Evolutionary conservation across 2,113 vertebrate species (phyloP), one percentile per base, ranked within the genome.

Genomic region (Polypterus senegalus): DNA sequence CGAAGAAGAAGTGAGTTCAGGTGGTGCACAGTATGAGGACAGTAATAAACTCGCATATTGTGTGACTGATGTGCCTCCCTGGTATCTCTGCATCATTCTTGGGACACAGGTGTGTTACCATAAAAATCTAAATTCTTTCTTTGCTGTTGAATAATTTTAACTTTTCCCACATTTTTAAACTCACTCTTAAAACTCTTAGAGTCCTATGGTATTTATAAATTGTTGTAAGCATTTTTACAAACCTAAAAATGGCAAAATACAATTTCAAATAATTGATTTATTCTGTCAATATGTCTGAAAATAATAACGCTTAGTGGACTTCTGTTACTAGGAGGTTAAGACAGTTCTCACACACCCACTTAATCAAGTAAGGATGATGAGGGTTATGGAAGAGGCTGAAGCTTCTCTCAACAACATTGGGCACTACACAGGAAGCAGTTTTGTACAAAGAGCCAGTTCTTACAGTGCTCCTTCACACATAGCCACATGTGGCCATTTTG

Each of bases 81-180:
- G 92, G 94, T 86, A 97, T 70, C 81, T 98, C 57, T 97, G 94
- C 75, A 84, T 97, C 75, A 73, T 98, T 63, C 67, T 98, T 59
- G 96, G 94, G 51, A 84, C 92, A 74, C 96, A 97, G 92, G 92
- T 91, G 71, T 47, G 62, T 53, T 6, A 43, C 6, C 27, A 27
- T 27, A 27, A 27, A 27, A 27, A 27, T 27, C 27, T 27, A 27
- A 27, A 27, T 27, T 27, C 27, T 57, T 6, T 51, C 49, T 51
- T 6, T 45, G 5, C 43, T 44, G 6, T 45, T 57, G 6, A 8
- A 44, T 6, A 57, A 8, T 7, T 2, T 57, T 44, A 57, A 27
- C 46, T 44, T 57, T 7, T 45, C 6, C 8, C 7, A 3, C n/a
- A 43, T 6, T 57, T 57, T 57, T 7, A 4, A 27, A 44, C 43